A percentile compares a stretch with the other conserved stretches of the same genome.
Evolutionary conservation across 2,113 vertebrate species (phyloP).

Genomic region (Lamprotornis superbus): DNA sequence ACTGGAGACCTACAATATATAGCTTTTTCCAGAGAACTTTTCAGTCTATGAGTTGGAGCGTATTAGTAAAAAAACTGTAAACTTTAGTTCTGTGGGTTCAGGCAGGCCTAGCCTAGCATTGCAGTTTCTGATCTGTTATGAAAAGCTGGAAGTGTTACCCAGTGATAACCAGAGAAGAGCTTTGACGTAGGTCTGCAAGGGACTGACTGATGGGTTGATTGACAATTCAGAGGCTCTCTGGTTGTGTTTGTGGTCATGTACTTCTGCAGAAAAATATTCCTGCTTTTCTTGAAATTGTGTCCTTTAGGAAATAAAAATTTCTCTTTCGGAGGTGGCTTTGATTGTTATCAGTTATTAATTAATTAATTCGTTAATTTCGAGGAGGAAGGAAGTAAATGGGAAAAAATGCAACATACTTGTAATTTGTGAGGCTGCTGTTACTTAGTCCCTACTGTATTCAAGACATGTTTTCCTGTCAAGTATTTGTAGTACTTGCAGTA

Average conservation of each 20-base stretch:
- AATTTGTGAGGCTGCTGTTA: background rate
- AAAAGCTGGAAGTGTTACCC: background rate
- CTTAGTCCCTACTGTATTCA: background rate
- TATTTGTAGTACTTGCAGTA: background rate
- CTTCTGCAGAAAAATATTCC: accelerated
- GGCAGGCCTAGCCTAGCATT: background rate
- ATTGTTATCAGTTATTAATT: background rate
- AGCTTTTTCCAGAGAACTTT: background rate
- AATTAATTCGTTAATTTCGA: background rate
- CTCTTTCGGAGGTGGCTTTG: background rate
- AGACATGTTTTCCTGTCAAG: background rate
- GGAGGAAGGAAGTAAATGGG: background rate
- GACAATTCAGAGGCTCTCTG: background rate
- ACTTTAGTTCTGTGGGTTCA: background rate
- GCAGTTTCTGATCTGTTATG: background rate
- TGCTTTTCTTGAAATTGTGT: background rate
- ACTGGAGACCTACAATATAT: background rate
- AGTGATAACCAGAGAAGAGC: background rate
- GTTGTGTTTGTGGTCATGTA: accelerated
- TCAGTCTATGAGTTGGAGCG: background rate
- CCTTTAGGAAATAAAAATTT: background rate
- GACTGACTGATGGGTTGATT: background rate
- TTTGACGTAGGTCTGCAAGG: background rate
- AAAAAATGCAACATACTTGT: background rate
- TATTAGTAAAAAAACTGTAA: background rate